A percentile compares a stretch with the other conserved stretches of the same genome.
Conservation (phyloP, 2,888 invertebrate genomes). For the Acholoe squamosa region DNA sequence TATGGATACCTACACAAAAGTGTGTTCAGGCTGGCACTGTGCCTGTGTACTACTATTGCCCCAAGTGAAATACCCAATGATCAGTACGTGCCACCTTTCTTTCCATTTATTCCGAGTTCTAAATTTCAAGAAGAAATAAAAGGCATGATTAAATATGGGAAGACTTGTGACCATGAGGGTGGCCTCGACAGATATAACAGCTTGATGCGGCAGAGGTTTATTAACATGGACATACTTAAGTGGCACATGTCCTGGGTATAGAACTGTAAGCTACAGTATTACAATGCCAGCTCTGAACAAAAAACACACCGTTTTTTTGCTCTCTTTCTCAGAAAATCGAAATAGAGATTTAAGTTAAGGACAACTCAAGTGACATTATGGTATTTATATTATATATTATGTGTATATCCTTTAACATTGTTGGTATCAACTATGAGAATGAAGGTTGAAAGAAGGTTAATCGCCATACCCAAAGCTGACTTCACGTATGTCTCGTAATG, state of each 20-base stretch:
- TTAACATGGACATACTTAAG: no score
- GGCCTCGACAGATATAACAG: no score
- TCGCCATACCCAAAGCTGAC: slow-evolving; percentile 22
- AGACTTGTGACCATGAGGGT: no score
- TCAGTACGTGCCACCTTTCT: not conserved
- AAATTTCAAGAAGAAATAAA: no score
- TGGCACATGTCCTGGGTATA: no score
- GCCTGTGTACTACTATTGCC: no score
- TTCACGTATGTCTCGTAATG: not conserved
- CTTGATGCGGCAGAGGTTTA: no score
- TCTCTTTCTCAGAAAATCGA: not conserved
- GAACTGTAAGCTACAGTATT: not conserved
- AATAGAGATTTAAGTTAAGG: not conserved
- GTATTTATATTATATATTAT: not conserved
- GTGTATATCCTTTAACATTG: not conserved
- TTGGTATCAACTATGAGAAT: not conserved
- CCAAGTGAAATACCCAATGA: not conserved
- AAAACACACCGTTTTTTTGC: not conserved
- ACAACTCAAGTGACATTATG: not conserved
- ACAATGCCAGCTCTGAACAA: not conserved
- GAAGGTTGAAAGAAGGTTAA: slow-evolving; percentile 4
- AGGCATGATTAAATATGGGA: no score
- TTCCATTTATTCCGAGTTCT: no score
- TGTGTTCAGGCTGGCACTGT: not conserved
- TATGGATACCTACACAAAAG: not conserved